Evolutionary conservation across 2,888 invertebrate species (phyloP), one percentile per base, ranked within the genome.

Genomic region (Clitarchus hookeri): DNA sequence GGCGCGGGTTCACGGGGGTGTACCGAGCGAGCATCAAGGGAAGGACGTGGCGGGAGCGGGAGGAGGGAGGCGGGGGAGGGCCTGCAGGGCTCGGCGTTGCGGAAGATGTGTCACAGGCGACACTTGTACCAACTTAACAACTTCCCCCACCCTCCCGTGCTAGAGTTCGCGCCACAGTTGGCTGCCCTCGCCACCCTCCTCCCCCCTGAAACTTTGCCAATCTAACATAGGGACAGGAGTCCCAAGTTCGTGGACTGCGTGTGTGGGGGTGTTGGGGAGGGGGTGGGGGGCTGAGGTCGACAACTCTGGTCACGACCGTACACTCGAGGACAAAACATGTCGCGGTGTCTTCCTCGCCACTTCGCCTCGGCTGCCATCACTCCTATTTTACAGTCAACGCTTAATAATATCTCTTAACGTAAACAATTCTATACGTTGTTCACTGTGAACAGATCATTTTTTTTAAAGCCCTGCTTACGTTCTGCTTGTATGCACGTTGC

Each of bases 41-140:
- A 23, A 19, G 19, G 65, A 19, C 16, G 19, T 8, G n/a, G 16
- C 11, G 8, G 19, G 16, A n/a, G n/a, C 13, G 3, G 36, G 23
- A 65, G 23, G n/a, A 23, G 65, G n/a, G 65, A 3, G 65, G 8
- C 11, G 16, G 65, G 65, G 65, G 65, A 8, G 65, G 65, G n/a
- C 3, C 65, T 65, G 8, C 65, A 65, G 65, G 65, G 65, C 65
- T 0, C 65, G 65, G 65, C 65, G 65, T 65, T 65, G 65, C 65
- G 65, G 65, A 65, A 65, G 65, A 65, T 65, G 65, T 65, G 65
- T 65, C 65, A 65, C 65, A 65, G 65, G 65, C 65, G 65, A 65
- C 65, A 65, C 65, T 65, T 65, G 65, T 65, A 65, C 65, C 65
- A 65, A 65, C 65, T 65, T 65, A 65, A 65, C 65, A 65, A 65